Conservation (phyloP, 2,797 vertebrate genomes). For the Mallotus villosus region DNA sequence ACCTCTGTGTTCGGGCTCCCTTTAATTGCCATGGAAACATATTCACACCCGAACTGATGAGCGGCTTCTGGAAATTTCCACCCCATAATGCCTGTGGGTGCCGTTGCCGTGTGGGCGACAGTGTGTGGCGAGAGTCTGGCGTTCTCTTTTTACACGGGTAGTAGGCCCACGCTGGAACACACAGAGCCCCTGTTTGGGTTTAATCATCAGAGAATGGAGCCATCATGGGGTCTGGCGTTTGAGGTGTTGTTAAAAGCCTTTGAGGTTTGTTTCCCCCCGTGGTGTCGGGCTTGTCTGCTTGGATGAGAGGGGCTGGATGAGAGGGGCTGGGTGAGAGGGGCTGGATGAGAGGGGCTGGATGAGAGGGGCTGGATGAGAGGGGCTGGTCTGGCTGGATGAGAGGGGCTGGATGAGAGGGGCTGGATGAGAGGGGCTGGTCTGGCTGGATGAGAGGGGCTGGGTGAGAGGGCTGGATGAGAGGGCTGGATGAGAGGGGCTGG, state of each 20-base stretch:
- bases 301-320: slow-evolving; percentile 68
- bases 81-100: slow-evolving; percentile 72
- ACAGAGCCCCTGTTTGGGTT: slow-evolving; percentile 67
- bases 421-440: slow-evolving; percentile 68
- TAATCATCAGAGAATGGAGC: slow-evolving; percentile 72
- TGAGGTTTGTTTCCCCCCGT: slow-evolving; percentile 71
- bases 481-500: slow-evolving; percentile 71
- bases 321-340: slow-evolving; percentile 64
- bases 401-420: slow-evolving; percentile 54
- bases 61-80: slow-evolving; percentile 72
- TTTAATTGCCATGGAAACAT: slow-evolving; percentile 74
- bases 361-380: slow-evolving; percentile 60
- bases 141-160: slow-evolving; percentile 72
- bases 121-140: slow-evolving; percentile 74
- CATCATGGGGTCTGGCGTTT: slow-evolving; percentile 68
- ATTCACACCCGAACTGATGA: slow-evolving; percentile 65
- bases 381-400: slow-evolving; percentile 70
- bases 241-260: slow-evolving; percentile 76
- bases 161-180: slow-evolving; percentile 71
- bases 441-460: slow-evolving; percentile 70
- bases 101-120: slow-evolving; percentile 70
- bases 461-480: no score
- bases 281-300: slow-evolving; percentile 65
- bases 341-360: slow-evolving; percentile 55
- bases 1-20: slow-evolving; percentile 57